Evolutionary conservation across 2,113 vertebrate genomes (phyloP).

Genomic region (Paedocypris sp.): DNA sequence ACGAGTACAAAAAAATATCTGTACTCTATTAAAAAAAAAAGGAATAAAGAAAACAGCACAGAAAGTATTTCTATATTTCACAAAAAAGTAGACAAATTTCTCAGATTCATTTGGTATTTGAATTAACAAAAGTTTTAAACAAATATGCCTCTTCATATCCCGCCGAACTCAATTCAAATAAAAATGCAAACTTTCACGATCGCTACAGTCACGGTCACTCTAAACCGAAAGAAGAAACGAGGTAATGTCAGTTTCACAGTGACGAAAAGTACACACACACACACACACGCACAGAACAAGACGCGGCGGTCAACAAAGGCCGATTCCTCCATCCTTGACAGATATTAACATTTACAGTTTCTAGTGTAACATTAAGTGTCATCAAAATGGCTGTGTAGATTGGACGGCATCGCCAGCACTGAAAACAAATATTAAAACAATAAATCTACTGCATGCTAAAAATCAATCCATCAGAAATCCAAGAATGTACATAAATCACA

Average conservation of each 20-base stretch:
- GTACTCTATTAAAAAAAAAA: not conserved
- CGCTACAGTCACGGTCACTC: not conserved
- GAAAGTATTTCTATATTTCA: not conserved
- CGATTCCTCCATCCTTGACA: not conserved
- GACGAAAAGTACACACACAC: constrained; percentile 9
- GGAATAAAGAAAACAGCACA: constrained; percentile 5
- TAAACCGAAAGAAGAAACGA: constrained; percentile 6
- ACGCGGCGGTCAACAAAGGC: not conserved
- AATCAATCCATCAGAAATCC: not conserved
- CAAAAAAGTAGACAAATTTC: not conserved
- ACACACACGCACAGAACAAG: constrained; percentile 1
- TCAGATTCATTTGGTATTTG: not conserved
- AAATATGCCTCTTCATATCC: not conserved
- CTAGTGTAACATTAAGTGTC: not conserved
- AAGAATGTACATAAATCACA: not conserved
- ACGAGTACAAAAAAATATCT: not conserved
- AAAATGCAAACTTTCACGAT: not conserved
- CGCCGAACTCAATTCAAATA: not conserved
- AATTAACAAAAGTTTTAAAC: not conserved
- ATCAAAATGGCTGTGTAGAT: constrained; percentile 5
- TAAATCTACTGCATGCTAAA: not conserved
- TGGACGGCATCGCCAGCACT: not conserved
- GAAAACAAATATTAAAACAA: not conserved
- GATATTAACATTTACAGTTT: not conserved
- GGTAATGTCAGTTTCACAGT: constrained; percentile 23